A percentile compares a stretch with the other conserved stretches of the same genome.
These are phyloP conservation scores for Automeris io DNA, from an alignment of 2,888 invertebrate species.

Conservation along the genomic window DNA sequence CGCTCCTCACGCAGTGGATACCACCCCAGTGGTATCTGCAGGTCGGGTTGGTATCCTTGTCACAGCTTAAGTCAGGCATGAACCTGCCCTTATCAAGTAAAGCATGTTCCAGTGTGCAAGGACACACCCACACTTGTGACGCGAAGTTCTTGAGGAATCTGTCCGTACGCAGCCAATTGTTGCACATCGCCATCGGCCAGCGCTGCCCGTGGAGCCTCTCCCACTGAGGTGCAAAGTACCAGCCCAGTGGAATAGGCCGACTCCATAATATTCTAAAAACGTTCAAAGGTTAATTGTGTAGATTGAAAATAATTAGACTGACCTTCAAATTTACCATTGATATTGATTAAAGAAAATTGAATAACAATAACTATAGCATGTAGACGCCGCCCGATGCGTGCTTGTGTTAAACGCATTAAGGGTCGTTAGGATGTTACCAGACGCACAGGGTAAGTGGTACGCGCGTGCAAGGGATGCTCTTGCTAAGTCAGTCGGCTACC, in stretches of 20 bases:
- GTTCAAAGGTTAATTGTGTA: background rate
- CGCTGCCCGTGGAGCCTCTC: conserved; percentile 84
- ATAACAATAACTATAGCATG: too few species aligned
- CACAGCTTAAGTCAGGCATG: conserved; percentile 93
- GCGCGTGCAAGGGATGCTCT: too few species aligned
- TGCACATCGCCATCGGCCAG: conserved; percentile 91
- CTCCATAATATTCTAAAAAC: conserved; percentile 86
- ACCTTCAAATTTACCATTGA: too few species aligned
- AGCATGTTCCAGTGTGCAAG: conserved; percentile 94
- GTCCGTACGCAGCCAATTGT: conserved; percentile 93
- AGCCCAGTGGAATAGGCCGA: conserved; percentile 91
- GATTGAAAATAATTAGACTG: too few species aligned
- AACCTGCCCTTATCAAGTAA: conserved; percentile 93
- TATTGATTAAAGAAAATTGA: too few species aligned
- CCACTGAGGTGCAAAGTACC: conserved; percentile 96
- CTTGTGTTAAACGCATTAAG: too few species aligned
- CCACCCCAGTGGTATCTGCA: conserved; percentile 94
- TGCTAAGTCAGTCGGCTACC: too few species aligned
- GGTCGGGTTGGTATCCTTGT: conserved; percentile 92
- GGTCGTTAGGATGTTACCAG: too few species aligned
- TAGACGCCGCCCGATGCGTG: too few species aligned
- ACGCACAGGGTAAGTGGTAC: too few species aligned
- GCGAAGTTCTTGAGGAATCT: conserved; percentile 90
- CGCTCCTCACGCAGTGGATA: conserved; percentile 94
- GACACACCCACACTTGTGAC: conserved; percentile 89